Evolutionary conservation across 2,113 vertebrate genomes (phyloP).

Genomic region (Psettodes erumei): DNA sequence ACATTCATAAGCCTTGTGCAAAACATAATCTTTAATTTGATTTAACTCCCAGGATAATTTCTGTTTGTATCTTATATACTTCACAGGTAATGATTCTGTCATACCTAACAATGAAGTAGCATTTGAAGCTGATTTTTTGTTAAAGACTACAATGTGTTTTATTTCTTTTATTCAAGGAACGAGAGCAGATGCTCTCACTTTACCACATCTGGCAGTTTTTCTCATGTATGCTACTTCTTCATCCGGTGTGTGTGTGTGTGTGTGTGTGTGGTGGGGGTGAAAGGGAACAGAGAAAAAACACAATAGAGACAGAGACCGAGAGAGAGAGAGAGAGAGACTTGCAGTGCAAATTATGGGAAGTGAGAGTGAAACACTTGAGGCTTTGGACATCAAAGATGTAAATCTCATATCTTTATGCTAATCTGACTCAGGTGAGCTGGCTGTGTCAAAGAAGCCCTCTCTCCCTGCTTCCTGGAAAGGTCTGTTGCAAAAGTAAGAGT

Average conservation of each 20-base stretch:
- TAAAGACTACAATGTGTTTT: neutral
- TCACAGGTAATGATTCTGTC: neutral
- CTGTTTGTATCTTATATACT: neutral
- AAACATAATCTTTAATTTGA: neutral
- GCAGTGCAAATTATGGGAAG: constrained; percentile 41
- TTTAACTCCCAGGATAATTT: neutral
- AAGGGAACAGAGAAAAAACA: constrained; percentile 16
- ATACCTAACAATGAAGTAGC: neutral
- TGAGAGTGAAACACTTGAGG: constrained; percentile 65
- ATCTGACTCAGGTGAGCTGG: constrained; percentile 71
- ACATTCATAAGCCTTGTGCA: neutral
- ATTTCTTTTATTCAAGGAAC: neutral
- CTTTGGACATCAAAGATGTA: constrained; percentile 49
- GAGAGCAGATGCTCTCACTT: neutral
- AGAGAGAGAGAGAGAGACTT: neutral
- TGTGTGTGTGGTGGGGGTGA: constrained; percentile 15
- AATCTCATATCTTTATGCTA: constrained; percentile 53
- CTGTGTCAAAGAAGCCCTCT: constrained; percentile 42
- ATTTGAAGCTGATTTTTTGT: neutral
- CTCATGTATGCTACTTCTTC: constrained; percentile 5
- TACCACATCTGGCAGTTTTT: neutral
- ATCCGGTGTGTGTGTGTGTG: constrained; percentile 23
- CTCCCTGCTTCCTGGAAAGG: constrained; percentile 73
- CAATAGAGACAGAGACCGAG: neutral
- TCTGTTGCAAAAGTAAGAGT: constrained; percentile 36